These are phyloP conservation scores for Megastigmus dorsalis DNA, from an alignment of 2,888 invertebrate genomes.

Conservation along the genomic window DNA sequence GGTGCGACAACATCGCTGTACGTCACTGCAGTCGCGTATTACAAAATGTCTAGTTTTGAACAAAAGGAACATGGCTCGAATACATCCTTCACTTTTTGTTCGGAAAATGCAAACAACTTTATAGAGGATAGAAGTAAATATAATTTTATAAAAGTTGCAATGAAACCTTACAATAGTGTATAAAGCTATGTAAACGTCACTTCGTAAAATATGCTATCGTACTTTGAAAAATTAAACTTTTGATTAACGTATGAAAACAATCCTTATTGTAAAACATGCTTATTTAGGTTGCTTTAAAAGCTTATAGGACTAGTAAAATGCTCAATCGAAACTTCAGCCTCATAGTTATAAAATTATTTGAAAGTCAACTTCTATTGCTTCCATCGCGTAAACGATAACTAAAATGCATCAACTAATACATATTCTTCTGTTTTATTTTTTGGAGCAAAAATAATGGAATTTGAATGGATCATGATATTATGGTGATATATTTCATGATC, in stretches of 20 bases:
- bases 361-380: neutral
- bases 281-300: slow-evolving; percentile 6
- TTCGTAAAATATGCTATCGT: slow-evolving; percentile 14
- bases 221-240: slow-evolving; percentile 5
- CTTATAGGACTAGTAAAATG: slow-evolving; percentile 24
- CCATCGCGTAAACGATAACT: neutral
- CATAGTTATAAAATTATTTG: slow-evolving; percentile 2
- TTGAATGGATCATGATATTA: too few relatives aligned
- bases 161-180: slow-evolving; percentile 11
- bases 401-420: neutral
- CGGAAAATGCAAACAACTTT: neutral
- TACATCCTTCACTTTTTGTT: neutral
- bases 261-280: slow-evolving; percentile 15
- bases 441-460: slow-evolving; percentile 40
- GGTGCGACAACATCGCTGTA: slow-evolving; percentile 9
- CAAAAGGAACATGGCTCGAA: neutral
- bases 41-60: neutral
- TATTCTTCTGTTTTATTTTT: slow-evolving; percentile 20
- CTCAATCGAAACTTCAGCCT: slow-evolving; percentile 15
- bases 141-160: slow-evolving; percentile 12
- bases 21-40: slow-evolving; percentile 13
- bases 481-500: too few relatives aligned
- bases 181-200: slow-evolving; percentile 30
- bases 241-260: slow-evolving; percentile 9
- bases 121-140: neutral